Conservation (phyloP, 2,888 invertebrate species). For the Diarsia dahlii region DNA sequence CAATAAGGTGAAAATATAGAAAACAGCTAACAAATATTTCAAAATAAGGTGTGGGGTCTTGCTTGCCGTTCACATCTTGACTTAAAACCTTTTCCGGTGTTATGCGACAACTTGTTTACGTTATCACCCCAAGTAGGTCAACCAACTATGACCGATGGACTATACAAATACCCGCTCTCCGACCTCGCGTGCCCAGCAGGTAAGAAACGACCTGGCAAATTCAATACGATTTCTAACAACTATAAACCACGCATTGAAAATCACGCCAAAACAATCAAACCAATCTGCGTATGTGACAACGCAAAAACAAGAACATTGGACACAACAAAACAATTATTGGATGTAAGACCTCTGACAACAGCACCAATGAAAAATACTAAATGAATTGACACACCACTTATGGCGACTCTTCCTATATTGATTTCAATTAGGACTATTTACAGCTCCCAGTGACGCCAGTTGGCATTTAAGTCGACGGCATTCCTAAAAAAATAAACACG, state of each 20-base stretch:
- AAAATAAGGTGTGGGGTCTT: conserved; percentile 29
- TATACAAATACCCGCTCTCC: conserved; percentile 64
- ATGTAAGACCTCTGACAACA: conserved; percentile 58
- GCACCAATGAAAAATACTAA: conserved; percentile 73
- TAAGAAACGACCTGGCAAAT: conserved; percentile 67
- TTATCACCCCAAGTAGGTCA: conserved; percentile 68
- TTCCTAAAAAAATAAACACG: conserved; percentile 56
- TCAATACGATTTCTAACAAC: conserved; percentile 68
- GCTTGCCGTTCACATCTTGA: conserved; percentile 35
- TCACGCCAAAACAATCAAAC: conserved; percentile 35
- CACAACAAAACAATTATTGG: conserved; percentile 70
- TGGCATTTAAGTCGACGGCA: conserved; percentile 27
- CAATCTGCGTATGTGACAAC: conserved; percentile 58
- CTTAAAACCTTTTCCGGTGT: conserved; percentile 56
- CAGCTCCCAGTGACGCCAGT: conserved; percentile 51
- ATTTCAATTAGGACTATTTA: conserved; percentile 75
- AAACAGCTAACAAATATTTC: conserved; percentile 12
- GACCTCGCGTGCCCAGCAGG: conserved; percentile 75
- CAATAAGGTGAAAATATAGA: background rate
- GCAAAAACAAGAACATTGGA: conserved; percentile 48
- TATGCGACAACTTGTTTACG: conserved; percentile 55
- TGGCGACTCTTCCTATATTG: conserved; percentile 70
- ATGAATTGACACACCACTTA: conserved; percentile 76
- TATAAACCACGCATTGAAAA: conserved; percentile 66
- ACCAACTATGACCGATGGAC: conserved; percentile 69